Conservation (phyloP, 2,888 invertebrate species). For the Noctua janthe region DNA sequence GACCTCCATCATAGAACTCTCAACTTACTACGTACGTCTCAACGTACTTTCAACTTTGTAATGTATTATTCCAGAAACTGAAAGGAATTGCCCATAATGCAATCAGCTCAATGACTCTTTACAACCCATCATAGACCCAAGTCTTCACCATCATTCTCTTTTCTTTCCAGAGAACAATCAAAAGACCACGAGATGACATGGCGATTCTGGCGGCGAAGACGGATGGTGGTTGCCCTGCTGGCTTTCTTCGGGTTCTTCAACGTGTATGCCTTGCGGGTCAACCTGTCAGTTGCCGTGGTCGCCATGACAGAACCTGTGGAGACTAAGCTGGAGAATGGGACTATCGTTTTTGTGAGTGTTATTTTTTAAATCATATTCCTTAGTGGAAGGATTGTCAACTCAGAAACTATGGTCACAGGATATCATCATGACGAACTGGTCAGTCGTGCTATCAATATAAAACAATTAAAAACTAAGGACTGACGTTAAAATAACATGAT, state of each 20-base stretch:
- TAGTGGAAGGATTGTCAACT: background rate
- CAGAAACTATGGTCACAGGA: background rate
- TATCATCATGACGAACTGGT: background rate
- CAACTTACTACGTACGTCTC: too few relatives aligned
- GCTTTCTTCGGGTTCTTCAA: constrained; percentile 97
- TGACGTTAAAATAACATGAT: background rate
- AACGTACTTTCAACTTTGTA: too few relatives aligned
- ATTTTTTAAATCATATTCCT: background rate
- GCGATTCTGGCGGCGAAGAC: constrained; percentile 94
- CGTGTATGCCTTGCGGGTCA: constrained; percentile 95
- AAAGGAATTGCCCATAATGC: too few relatives aligned
- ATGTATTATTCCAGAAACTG: too few relatives aligned
- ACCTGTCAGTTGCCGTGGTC: constrained; percentile 97
- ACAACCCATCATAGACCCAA: background rate
- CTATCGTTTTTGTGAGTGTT: constrained; percentile 88
- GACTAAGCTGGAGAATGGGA: constrained; percentile 91
- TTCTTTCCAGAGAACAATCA: constrained; percentile 80
- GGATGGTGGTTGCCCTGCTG: constrained; percentile 93
- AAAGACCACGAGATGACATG: constrained; percentile 87
- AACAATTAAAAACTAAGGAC: background rate
- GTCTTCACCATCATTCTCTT: background rate
- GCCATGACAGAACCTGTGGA: constrained; percentile 96
- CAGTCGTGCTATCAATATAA: background rate
- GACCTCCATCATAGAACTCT: background rate
- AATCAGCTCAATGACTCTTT: too few relatives aligned